phyloP scores from a whole-genome alignment of 1,140 invertebrate genomes.

The Drosophila pruinosa region DNA sequence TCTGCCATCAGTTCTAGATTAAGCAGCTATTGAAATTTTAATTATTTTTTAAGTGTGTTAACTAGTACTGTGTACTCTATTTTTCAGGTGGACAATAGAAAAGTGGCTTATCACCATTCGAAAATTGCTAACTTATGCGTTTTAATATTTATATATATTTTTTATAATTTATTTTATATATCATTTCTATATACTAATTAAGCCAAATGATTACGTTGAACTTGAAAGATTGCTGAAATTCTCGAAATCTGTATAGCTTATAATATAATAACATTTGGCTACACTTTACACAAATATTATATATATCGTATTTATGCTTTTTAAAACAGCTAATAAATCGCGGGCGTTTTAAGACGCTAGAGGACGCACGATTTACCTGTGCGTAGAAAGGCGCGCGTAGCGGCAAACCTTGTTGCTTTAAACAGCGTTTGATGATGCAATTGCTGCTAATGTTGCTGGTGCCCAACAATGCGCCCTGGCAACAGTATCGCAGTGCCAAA shows the following conservation, averaged over 20 bases:
- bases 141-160: too few relatives aligned
- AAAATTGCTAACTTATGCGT: neutral
- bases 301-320: too few relatives aligned
- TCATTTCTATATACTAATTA: neutral
- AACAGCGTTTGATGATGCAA: constrained; percentile 58
- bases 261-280: too few relatives aligned
- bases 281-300: too few relatives aligned
- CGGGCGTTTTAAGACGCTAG: constrained; percentile 38
- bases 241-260: too few relatives aligned
- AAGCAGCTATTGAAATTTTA: neutral
- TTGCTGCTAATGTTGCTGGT: neutral
- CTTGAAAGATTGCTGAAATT: too few relatives aligned
- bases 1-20: constrained; percentile 5
- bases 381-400: constrained; percentile 6
- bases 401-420: constrained; percentile 5
- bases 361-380: constrained; percentile 41
- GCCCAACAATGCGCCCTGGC: constrained; percentile 28
- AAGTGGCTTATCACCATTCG: too few relatives aligned
- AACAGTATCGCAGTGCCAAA: constrained; percentile 23
- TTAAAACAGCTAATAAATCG: neutral
- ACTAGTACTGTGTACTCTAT: too few relatives aligned
- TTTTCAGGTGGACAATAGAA: too few relatives aligned
- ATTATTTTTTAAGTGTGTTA: neutral
- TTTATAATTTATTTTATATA: neutral
- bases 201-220: neutral